Evolutionary conservation across 2,888 invertebrate species (phyloP).

Genomic region (Microctonus aethiopoides): DNA sequence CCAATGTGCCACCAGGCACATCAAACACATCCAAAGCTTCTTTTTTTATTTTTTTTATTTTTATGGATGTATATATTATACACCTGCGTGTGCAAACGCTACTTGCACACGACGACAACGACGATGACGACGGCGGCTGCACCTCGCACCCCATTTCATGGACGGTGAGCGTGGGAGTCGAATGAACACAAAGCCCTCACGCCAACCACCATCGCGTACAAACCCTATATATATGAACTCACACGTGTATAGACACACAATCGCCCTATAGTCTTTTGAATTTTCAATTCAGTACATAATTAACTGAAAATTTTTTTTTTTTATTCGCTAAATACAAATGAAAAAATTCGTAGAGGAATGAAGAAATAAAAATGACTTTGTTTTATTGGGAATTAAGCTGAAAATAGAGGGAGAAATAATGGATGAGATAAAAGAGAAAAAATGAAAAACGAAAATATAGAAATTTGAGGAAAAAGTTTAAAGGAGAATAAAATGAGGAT

Average conservation of each 20-base stretch:
- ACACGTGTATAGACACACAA: conserved; percentile 23
- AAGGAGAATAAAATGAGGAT: no score
- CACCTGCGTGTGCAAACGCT: conserved; percentile 28
- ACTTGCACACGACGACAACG: neutral
- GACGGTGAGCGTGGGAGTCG: conserved; percentile 64
- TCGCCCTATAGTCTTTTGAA: neutral
- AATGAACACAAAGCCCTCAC: conserved; percentile 59
- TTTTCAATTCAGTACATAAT: neutral
- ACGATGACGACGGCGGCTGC: conserved; percentile 44
- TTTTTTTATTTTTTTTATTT: neutral
- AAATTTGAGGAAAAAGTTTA: no score
- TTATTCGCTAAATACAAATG: no score
- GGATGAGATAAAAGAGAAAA: no score
- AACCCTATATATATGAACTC: conserved; percentile 19
- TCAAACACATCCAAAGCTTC: neutral
- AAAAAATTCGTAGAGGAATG: no score
- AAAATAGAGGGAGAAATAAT: no score
- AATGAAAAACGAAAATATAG: no score
- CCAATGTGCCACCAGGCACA: neutral
- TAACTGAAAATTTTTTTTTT: no score
- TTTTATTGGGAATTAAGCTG: no score
- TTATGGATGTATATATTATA: conserved; percentile 12
- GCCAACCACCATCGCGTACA: conserved; percentile 37
- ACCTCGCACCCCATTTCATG: conserved; percentile 62
- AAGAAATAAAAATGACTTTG: no score